These are phyloP conservation scores for Hyalella azteca DNA, from an alignment of 2,888 invertebrate genomes.

Conservation along the genomic window DNA sequence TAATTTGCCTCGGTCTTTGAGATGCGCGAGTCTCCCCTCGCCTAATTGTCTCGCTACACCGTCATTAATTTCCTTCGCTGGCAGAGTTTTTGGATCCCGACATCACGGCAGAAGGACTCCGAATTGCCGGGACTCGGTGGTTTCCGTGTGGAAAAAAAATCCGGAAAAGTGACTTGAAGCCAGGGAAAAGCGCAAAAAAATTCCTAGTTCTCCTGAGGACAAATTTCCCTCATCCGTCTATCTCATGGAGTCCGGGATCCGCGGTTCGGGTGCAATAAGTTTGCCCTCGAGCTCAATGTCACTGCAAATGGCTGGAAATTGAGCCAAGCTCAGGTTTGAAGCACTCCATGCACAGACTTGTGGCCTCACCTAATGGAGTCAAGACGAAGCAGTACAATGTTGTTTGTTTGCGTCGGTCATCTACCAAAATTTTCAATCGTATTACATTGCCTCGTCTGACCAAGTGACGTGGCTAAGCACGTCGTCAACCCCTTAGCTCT, in stretches of 20 bases:
- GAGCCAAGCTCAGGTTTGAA: slow-evolving; percentile 21
- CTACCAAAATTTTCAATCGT: too few species aligned
- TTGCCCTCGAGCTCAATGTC: slow-evolving; percentile 36
- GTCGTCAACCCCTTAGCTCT: too few species aligned
- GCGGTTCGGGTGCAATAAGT: slow-evolving; percentile 27
- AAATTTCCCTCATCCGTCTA: slow-evolving; percentile 29
- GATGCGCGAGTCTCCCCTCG: background rate
- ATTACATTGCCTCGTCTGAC: too few species aligned
- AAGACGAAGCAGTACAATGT: background rate
- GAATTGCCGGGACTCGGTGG: slow-evolving; percentile 17
- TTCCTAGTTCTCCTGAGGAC: slow-evolving; percentile 5
- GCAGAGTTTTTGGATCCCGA: slow-evolving; percentile 24
- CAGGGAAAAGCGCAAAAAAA: background rate
- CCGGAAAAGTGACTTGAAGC: background rate
- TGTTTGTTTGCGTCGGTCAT: too few species aligned
- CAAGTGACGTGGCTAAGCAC: too few species aligned
- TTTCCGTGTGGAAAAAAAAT: slow-evolving; percentile 6
- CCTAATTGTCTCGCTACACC: slow-evolving; percentile 21
- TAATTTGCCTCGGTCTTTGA: slow-evolving; percentile 32
- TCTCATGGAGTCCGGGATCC: slow-evolving; percentile 33
- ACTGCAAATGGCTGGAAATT: slow-evolving; percentile 33
- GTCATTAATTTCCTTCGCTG: slow-evolving; percentile 22
- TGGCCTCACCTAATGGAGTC: background rate
- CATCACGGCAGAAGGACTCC: slow-evolving; percentile 32
- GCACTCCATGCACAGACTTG: background rate